A percentile compares a stretch with the other conserved stretches of the same genome.
Conservation (phyloP, 2,113 vertebrate species). For the Odontophorus gujanensis region DNA sequence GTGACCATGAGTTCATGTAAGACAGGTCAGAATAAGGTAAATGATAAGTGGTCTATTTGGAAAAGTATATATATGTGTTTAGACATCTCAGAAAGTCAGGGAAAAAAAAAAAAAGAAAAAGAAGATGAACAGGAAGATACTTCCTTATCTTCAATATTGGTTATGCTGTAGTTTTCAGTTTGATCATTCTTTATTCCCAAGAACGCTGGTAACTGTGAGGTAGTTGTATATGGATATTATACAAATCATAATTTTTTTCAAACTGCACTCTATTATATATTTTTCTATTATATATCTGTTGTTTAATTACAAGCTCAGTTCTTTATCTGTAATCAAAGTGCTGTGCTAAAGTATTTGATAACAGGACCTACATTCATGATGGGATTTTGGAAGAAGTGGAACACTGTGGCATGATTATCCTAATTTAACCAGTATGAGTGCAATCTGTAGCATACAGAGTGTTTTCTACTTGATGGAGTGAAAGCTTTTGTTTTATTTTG, state of each 20-base stretch:
- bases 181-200: background rate
- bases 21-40: background rate
- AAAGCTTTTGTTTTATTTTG: background rate
- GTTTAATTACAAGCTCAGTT: background rate
- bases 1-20: background rate
- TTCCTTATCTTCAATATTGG: background rate
- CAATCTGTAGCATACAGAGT: background rate
- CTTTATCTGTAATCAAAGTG: background rate
- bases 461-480: background rate
- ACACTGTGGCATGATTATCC: background rate
- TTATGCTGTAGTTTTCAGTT: background rate
- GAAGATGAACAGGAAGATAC: background rate
- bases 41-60: background rate
- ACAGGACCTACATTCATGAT: background rate
- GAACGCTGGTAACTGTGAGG: background rate
- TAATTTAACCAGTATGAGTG: background rate
- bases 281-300: background rate
- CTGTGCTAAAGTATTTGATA: background rate
- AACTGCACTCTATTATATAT: background rate
- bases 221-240: background rate
- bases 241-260: background rate
- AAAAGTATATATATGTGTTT: background rate
- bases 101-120: background rate
- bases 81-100: background rate
- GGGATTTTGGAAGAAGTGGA: background rate